Evolutionary conservation across 2,888 invertebrate genomes (phyloP).

Genomic region (Emmelina monodactyla): DNA sequence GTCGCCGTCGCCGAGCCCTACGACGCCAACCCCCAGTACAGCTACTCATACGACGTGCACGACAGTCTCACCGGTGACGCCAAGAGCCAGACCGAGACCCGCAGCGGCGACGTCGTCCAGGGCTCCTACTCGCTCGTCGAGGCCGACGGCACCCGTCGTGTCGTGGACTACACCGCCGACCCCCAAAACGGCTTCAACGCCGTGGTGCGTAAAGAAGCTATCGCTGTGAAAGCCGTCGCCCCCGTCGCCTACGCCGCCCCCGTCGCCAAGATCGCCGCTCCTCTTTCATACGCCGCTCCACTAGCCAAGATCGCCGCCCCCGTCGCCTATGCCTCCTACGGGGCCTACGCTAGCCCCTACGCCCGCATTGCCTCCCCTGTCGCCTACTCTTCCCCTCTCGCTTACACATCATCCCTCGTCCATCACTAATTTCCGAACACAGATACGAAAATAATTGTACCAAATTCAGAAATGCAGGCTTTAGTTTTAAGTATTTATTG

Average conservation of each 20-base stretch:
- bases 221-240: constrained; percentile 13
- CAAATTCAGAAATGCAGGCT: no score
- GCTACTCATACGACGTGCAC: constrained; percentile 43
- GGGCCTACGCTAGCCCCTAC: neutral
- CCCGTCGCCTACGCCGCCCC: constrained; percentile 16
- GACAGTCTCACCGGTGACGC: constrained; percentile 52
- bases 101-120: constrained; percentile 33
- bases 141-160: constrained; percentile 45
- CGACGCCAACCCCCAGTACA: constrained; percentile 20
- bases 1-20: constrained; percentile 21
- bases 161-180: constrained; percentile 46
- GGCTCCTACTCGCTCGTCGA: constrained; percentile 47
- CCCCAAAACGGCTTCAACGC: constrained; percentile 30
- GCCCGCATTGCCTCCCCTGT: neutral
- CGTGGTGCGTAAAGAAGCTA: neutral
- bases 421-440: neutral
- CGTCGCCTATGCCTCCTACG: neutral
- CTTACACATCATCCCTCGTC: neutral
- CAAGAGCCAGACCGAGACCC: constrained; percentile 31
- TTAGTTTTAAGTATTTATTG: neutral
- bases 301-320: constrained; percentile 20
- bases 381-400: neutral
- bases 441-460: neutral
- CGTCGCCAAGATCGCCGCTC: constrained; percentile 13
- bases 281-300: constrained; percentile 12